phyloP scores from a whole-genome alignment of 2,888 invertebrate genomes.

The Lampropteryx suffumata region DNA sequence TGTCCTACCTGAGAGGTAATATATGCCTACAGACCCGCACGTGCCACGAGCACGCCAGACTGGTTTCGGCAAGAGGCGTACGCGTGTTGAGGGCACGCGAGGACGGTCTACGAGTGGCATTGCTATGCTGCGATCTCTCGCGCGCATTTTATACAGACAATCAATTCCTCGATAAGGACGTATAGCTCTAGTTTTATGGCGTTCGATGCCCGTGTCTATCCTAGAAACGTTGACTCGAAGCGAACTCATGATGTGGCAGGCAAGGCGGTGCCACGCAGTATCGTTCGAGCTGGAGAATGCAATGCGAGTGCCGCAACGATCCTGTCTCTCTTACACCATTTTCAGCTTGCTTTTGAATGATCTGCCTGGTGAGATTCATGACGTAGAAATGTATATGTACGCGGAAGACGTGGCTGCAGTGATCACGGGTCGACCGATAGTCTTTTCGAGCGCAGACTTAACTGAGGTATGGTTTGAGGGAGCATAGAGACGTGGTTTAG shows the following conservation, averaged over 20 bases:
- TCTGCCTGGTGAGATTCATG: not conserved
- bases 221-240: too few species aligned
- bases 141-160: not conserved
- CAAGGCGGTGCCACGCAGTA: too few species aligned
- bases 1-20: too few species aligned
- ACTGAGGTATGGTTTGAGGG: not conserved
- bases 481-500: too few species aligned
- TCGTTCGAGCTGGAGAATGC: too few species aligned
- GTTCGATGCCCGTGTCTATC: too few species aligned
- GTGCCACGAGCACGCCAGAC: constrained; percentile 17
- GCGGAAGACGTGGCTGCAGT: constrained; percentile 7
- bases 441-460: not conserved
- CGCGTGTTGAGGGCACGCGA: constrained; percentile 9
- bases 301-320: constrained; percentile 9
- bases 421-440: not conserved
- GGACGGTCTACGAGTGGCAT: not conserved
- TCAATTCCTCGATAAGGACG: not conserved
- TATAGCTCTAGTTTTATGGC: too few species aligned
- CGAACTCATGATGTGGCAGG: too few species aligned
- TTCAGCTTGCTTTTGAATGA: constrained; percentile 9
- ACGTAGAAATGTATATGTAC: constrained; percentile 4
- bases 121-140: constrained; percentile 5
- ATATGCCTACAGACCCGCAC: too few species aligned
- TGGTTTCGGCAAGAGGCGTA: constrained; percentile 14
- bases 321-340: constrained; percentile 4